Evolutionary conservation across 2,113 vertebrate species (phyloP).

Genomic region (Odocoileus hemionus): DNA sequence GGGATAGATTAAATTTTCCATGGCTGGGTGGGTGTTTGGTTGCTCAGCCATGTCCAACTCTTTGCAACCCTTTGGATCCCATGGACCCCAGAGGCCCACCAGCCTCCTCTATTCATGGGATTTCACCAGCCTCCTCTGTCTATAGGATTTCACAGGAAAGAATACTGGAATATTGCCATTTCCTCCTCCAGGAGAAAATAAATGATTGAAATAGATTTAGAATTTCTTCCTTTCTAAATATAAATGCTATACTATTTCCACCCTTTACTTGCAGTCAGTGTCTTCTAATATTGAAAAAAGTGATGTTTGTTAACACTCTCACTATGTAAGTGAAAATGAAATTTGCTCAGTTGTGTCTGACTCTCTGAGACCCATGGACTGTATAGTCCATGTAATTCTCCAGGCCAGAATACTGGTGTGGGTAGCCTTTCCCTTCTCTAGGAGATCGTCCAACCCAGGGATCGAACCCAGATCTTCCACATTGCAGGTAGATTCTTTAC

Average conservation of each 20-base stretch:
- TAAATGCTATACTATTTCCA: neutral
- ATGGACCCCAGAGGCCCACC: neutral
- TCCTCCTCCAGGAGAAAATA: neutral
- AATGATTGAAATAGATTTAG: neutral
- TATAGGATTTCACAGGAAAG: neutral
- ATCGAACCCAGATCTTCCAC: fast-evolving
- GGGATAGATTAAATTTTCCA: neutral
- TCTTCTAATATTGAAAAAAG: neutral
- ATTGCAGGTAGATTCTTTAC: neutral
- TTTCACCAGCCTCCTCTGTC: neutral
- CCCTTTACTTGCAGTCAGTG: neutral
- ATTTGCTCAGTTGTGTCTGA: neutral
- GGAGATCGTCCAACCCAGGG: neutral
- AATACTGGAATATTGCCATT: neutral
- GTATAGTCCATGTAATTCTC: neutral
- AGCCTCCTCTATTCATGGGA: neutral
- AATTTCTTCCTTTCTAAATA: neutral
- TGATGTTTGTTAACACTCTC: neutral
- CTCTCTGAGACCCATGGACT: neutral
- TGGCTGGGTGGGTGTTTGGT: neutral
- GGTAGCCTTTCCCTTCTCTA: neutral
- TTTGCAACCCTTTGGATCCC: neutral
- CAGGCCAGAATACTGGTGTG: neutral
- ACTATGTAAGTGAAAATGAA: neutral
- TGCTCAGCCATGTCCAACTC: neutral